Percentiles rank a stretch among this genome's conserved stretches.
Conservation (phyloP, 1,140 invertebrate genomes). For the Leptinotarsa defecta region DNA sequence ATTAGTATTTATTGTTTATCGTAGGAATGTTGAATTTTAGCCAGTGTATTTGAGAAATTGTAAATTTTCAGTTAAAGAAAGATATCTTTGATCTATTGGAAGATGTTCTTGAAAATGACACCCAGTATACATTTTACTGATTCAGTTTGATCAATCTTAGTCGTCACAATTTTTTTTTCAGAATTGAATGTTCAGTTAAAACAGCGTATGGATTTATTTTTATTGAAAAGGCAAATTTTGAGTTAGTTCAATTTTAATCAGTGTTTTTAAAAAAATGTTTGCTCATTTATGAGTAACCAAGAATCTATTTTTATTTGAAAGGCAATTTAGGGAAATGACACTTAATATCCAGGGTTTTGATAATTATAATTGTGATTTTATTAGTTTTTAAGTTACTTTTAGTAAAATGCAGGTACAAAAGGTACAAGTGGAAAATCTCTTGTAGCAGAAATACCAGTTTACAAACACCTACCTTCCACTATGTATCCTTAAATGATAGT, state of each 20-base stretch:
- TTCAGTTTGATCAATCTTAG: too few relatives aligned
- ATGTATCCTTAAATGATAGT: background rate
- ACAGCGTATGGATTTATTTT: too few relatives aligned
- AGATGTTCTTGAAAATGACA: too few relatives aligned
- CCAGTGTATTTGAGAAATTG: background rate
- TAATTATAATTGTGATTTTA: conserved; percentile 24
- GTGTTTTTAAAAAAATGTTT: background rate
- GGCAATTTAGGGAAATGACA: conserved; percentile 10
- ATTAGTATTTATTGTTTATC: background rate
- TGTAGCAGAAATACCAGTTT: conserved; percentile 5
- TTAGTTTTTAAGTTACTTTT: conserved; percentile 19
- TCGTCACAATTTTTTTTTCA: too few relatives aligned
- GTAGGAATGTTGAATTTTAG: background rate
- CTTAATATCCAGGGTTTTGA: conserved; percentile 26
- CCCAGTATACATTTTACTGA: too few relatives aligned
- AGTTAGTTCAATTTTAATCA: background rate
- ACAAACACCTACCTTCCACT: conserved; percentile 1
- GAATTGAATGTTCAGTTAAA: too few relatives aligned
- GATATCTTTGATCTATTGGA: too few relatives aligned
- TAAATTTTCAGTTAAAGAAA: background rate
- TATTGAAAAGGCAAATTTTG: too few relatives aligned
- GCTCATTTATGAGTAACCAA: background rate
- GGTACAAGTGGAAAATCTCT: background rate
- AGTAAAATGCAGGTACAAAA: conserved; percentile 15
- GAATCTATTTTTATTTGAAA: conserved; percentile 2